phyloP scores from a whole-genome alignment of 1,140 invertebrate genomes.

The Papilio polytes region DNA sequence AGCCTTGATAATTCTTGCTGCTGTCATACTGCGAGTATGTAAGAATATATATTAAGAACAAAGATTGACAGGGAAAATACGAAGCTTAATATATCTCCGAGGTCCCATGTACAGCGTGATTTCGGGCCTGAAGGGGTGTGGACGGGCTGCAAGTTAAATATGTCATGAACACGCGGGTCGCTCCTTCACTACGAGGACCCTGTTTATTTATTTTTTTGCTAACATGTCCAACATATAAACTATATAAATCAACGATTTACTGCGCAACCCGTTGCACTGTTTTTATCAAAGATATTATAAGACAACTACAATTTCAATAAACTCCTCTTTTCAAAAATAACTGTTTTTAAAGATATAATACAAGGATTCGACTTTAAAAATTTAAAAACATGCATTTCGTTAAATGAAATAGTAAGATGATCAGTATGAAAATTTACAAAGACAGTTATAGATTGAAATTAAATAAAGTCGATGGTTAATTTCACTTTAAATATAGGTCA shows the following conservation, averaged over 20 bases:
- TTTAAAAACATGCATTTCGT: no score
- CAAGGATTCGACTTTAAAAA: no score
- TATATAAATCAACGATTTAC: constrained; percentile 10
- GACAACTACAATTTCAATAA: no score
- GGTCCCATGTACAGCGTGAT: constrained; percentile 23
- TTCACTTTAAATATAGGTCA: no score
- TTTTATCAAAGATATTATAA: background rate
- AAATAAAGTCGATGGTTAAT: no score
- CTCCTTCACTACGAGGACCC: constrained; percentile 22
- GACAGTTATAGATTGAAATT: no score
- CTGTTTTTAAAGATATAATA: no score
- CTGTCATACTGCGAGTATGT: background rate
- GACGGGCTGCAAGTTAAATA: constrained; percentile 36
- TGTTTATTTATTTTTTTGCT: constrained; percentile 34
- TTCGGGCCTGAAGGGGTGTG: constrained; percentile 34
- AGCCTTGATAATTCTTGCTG: background rate
- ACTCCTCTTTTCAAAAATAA: no score
- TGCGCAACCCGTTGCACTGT: background rate
- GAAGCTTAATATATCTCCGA: constrained; percentile 27
- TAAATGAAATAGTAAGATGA: no score
- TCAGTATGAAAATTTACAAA: no score
- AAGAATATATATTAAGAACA: constrained; percentile 22
- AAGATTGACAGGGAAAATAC: constrained; percentile 38
- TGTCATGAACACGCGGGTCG: constrained; percentile 38
- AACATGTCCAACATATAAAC: constrained; percentile 9